These are phyloP conservation scores for Apantesis nais DNA, from an alignment of 2,888 invertebrate species.

Conservation along the genomic window DNA sequence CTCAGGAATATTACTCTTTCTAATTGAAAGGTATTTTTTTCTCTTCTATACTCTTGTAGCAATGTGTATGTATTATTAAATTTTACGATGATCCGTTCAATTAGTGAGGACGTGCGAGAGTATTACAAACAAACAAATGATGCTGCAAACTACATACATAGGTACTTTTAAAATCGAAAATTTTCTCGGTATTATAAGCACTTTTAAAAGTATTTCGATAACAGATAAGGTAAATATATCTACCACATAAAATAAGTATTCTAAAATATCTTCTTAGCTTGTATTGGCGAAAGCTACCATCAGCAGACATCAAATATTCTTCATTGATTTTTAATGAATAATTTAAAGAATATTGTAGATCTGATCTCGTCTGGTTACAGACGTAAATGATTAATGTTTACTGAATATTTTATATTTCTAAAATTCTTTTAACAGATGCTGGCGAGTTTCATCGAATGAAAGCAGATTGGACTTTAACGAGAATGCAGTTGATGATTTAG, in stretches of 20 bases:
- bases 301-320: too few species aligned
- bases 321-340: background rate
- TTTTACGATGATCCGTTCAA: too few species aligned
- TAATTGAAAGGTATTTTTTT: too few species aligned
- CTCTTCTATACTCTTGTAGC: too few species aligned
- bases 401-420: background rate
- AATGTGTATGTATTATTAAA: too few species aligned
- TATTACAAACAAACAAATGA: too few species aligned
- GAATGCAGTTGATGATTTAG: constrained; percentile 21
- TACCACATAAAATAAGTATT: background rate
- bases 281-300: background rate
- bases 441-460: constrained; percentile 24
- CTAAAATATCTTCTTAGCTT: background rate
- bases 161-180: background rate
- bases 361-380: background rate
- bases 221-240: background rate
- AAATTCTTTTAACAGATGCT: constrained; percentile 35
- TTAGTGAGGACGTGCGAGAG: too few species aligned
- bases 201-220: too few species aligned
- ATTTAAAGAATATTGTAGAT: background rate
- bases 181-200: background rate
- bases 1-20: too few species aligned
- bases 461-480: constrained; percentile 9
- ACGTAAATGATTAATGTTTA: background rate
- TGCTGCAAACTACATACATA: too few species aligned